phyloP scores from a whole-genome alignment of 2,113 vertebrate genomes.

The Mesocricetus auratus region DNA sequence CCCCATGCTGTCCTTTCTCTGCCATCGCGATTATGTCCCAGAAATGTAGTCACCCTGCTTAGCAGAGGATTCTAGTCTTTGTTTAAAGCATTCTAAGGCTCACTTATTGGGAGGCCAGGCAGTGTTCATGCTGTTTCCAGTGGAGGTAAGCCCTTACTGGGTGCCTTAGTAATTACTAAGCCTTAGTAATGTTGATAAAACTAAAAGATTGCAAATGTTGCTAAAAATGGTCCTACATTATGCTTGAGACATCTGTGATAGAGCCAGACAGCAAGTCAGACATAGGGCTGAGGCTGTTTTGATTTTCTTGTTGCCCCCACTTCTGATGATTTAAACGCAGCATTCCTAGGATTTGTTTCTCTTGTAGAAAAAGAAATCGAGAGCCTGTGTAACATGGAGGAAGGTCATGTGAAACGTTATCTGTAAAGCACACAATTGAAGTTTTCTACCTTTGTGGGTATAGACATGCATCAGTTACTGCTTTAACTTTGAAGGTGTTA shows the following conservation, averaged over 20 bases:
- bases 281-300: conserved; percentile 31
- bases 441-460: background rate
- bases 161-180: background rate
- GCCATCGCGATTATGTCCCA: background rate
- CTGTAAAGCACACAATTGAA: background rate
- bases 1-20: background rate
- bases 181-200: background rate
- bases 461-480: background rate
- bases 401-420: background rate
- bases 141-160: background rate
- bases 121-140: background rate
- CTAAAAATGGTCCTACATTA: conserved; percentile 35
- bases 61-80: background rate
- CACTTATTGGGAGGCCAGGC: background rate
- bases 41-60: background rate
- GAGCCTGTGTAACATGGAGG: background rate
- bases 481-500: background rate
- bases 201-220: background rate
- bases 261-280: conserved; percentile 9
- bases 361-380: background rate
- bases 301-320: background rate
- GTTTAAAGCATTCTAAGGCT: background rate
- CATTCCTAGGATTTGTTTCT: background rate
- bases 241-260: background rate
- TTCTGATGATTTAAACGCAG: background rate